Base-by-base conservation (phyloP, 2,113 vertebrate species). In the Apodemus speciosus region DNA sequence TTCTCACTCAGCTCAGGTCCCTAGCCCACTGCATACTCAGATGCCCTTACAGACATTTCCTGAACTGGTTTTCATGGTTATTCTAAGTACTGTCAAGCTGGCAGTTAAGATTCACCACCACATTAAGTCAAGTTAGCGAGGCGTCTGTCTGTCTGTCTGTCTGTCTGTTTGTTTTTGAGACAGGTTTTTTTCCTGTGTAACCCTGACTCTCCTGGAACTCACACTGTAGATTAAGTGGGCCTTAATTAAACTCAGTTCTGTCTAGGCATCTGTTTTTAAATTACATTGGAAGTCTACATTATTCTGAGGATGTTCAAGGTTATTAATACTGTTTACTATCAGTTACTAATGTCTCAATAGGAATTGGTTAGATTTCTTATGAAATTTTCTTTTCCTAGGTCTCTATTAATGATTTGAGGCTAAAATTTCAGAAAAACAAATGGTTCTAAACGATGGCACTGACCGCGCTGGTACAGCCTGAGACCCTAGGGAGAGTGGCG, bases 381-480 rank as follows among this genome's bases (percentile, higher is more conserved):
- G 23, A 75, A 27, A 94, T 93, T 95, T 89, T 79, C 73, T 25
- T 93, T 95, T 89, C 79, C 73, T 25, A 72, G 9, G 1, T 46
- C 32, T 66, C 35, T 94, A 2, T 83, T 30, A 53, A 0, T 93
- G 64, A 93, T n/a, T 32, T 56, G 83, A n/a, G 10, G 32, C 62
- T 68, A 49, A 51, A 46, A 4, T 68, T 35, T 85, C 32, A n/a
- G 62, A 85, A 83, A 90, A 27, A 83, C 27, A 62, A 62, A 60
- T 83, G 38, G 58, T 89, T 83, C 60, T 77, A 51, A 93, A 94
- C 18, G 30, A 66, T 83, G 40, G 73, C 73, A 87, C 3, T 88
- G 49, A 25, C 86, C 68, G 35, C 89, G 53, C 2, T 86, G 83
- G 75, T 71, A 49, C 11, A 85, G 16, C n/a, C 3, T 64, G 21